Percentiles rank a stretch among this genome's conserved stretches.
Evolutionary conservation across 2,797 vertebrate species (phyloP).

Genomic region (Zalophus californianus): DNA sequence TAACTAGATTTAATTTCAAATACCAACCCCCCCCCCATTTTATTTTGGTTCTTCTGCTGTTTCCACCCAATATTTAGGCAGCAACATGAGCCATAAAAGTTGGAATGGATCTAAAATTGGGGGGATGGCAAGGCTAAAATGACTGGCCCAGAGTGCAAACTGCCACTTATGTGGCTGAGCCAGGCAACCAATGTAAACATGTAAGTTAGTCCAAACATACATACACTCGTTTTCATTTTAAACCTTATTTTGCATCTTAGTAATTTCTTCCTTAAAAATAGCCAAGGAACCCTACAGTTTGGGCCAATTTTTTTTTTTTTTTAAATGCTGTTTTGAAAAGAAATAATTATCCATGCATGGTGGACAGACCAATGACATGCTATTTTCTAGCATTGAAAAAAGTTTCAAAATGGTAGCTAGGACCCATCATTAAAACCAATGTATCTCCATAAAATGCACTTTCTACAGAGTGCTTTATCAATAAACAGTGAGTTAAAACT

Average conservation of each 20-base stretch:
- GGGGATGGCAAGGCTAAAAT: conserved; percentile 66
- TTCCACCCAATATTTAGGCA: conserved; percentile 86
- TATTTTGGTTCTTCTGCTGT: conserved; percentile 82
- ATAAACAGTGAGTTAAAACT: conserved; percentile 52
- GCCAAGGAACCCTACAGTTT: conserved; percentile 55
- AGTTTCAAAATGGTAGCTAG: conserved; percentile 60
- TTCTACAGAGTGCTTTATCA: conserved; percentile 43
- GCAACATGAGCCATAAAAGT: conserved; percentile 79
- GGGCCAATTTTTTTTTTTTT: conserved; percentile 48
- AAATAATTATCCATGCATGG: conserved; percentile 70
- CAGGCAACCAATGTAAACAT: conserved; percentile 74
- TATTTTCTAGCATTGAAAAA: conserved; percentile 75
- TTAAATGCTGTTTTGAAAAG: conserved; percentile 68
- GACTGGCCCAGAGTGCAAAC: conserved; percentile 35
- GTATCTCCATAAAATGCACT: neutral
- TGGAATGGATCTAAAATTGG: conserved; percentile 73
- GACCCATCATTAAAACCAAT: conserved; percentile 62
- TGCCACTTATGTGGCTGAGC: conserved; percentile 61
- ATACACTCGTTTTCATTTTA: conserved; percentile 66
- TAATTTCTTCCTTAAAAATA: conserved; percentile 73
- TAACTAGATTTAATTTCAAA: conserved; percentile 77
- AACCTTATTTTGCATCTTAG: conserved; percentile 57
- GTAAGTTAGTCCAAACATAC: conserved; percentile 61
- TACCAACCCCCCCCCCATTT: conserved; percentile 55
- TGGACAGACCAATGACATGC: conserved; percentile 70